Evolutionary conservation across 1,140 invertebrate species (phyloP), one percentile per base, ranked within the genome.

Genomic region (Holotrichia oblita): DNA sequence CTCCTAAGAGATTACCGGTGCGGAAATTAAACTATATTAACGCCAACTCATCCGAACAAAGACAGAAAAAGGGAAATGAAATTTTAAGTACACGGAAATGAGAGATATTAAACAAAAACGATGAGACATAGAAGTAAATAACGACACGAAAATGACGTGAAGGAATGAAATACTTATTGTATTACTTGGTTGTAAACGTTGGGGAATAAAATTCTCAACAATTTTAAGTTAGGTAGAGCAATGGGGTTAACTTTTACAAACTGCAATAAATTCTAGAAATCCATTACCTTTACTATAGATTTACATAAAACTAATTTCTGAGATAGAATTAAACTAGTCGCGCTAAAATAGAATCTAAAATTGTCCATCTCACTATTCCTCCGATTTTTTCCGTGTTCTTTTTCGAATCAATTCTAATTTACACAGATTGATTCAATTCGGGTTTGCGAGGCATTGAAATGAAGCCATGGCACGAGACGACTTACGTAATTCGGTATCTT

Each of bases 401-500:
- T 55, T n/a, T n/a, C n/a, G 2, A n/a, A n/a, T 17, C 48, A 6
- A 14, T 22, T 14, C 22, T 69, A 69, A 69, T 69, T 24, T 69
- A 34, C 12, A 69, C 20, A 12, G 22, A 69, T 69, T 69, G 61
- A 69, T 27, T 69, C 61, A 69, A 34, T 69, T 17, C 10, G 22
- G 22, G 61, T 6, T 14, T 27, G 14, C 61, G 20, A 6, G 17
- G 22, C 22, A 7, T 27, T 22, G 12, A 48, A 48, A 14, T 17
- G 44, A 24, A 27, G 61, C 61, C 22, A 69, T 48, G 27, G 22
- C 22, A 22, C 40, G 34, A 22, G 3, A 40, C 73, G 40, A 87
- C 87, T 89, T 87, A 91, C 90, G 84, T 88, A 89, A n/a, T 86
- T 85, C 24, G 88, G 87, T 34, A 87, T 87, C 48, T 89, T 87